Base-by-base conservation (phyloP, 2,797 vertebrate species). In the Botia kubotai region DNA sequence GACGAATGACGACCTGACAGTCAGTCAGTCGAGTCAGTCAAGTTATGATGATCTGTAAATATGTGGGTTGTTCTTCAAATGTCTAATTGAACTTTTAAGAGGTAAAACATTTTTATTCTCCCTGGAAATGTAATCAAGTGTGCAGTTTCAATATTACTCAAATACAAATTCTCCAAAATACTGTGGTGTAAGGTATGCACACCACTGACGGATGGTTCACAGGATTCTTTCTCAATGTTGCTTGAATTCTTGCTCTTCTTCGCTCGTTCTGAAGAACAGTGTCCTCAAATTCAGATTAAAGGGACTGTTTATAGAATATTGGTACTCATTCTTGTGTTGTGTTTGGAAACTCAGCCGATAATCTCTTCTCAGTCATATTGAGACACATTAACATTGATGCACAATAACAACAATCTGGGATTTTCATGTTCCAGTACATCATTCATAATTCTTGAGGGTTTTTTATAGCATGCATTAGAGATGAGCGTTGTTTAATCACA, bases 261-360 rank as follows among this genome's bases (percentile, higher is more conserved):
- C 74, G 26, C 76, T 72, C 60, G 17, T 17, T 72, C 33, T 48
- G 72, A 21, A 67, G 66, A 46, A 57, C 68, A 21, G 69, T 69
- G 21, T 80, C 63, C 78, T 84, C 74, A 81, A 73, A 81, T 84
- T 81, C 81, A 81, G 65, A 81, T 69, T 75, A 62, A 84, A 77
- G 77, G 62, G 16, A 12, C 36, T 4, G 16, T 58, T 77, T 4
- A 72, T 73, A 33, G 62, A 77, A 84, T 84, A 77, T 84, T 77
- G 12, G 60, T 72, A 33, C 3, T 10, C 68, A 53, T 80, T 80
- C 36, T 3, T 23, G 17, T 26, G 23, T 70, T 63, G 46, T 21
- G 62, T 36, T 43, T 65, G 8, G 39, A 53, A 72, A 58, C 63
- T 50, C 48, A 65, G 43, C 19, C 55, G 69, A 79, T 19, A 63